Evolutionary conservation across 2,113 vertebrate species (phyloP).

Genomic region (Ploceus nigricollis): DNA sequence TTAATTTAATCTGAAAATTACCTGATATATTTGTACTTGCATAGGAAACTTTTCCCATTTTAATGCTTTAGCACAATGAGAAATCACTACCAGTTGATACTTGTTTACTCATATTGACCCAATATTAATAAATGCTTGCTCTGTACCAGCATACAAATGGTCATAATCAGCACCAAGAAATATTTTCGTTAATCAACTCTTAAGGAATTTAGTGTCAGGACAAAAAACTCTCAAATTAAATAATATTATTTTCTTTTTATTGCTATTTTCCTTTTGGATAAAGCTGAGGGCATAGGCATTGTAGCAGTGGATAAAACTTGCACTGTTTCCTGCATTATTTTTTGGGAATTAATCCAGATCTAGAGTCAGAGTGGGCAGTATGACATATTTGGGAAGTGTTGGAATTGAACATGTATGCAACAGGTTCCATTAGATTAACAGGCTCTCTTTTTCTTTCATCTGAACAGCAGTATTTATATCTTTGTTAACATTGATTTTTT

Average conservation of each 20-base stretch:
- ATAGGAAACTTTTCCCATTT: background rate
- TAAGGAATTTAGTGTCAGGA: background rate
- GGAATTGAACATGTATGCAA: background rate
- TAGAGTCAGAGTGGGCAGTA: background rate
- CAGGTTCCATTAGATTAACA: background rate
- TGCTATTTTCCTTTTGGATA: background rate
- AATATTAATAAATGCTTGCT: background rate
- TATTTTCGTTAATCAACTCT: background rate
- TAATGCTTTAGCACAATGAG: background rate
- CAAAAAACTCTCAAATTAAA: fast-evolving
- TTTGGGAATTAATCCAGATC: background rate
- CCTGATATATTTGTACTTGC: background rate
- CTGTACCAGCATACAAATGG: background rate
- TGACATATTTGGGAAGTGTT: background rate
- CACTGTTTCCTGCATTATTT: background rate
- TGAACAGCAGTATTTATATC: background rate
- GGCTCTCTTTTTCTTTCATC: background rate
- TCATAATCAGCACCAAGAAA: background rate
- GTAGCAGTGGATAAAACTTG: background rate
- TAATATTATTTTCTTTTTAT: background rate
- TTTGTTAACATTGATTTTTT: background rate
- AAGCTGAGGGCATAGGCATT: background rate
- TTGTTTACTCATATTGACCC: background rate
- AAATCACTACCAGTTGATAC: background rate
- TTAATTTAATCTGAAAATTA: background rate